Percentiles rank a stretch among this genome's conserved stretches.
Conservation (phyloP, 2,113 vertebrate genomes). For the Upupa epops region DNA sequence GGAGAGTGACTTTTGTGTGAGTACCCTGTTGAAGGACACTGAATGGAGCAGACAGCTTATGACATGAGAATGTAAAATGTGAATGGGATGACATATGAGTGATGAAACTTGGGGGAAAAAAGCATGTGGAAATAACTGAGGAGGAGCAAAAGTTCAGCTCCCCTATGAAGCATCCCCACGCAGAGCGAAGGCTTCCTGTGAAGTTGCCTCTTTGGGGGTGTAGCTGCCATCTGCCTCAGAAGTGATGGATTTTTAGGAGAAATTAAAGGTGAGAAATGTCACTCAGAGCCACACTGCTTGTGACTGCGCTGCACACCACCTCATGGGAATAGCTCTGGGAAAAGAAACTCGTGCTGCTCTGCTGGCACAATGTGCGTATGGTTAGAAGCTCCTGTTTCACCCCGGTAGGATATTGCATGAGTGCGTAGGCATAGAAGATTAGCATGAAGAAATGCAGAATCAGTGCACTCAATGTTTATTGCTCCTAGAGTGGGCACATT, state of each 20-base stretch:
- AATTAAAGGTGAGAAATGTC: slow-evolving; percentile 46
- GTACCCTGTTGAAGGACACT: neutral
- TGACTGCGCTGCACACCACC: neutral
- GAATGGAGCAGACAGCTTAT: slow-evolving; percentile 19
- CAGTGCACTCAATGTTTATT: neutral
- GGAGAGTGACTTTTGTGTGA: neutral
- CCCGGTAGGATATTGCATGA: neutral
- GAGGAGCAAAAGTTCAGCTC: slow-evolving; percentile 31
- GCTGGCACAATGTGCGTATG: neutral
- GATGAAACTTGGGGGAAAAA: slow-evolving; percentile 21
- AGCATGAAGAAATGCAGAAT: neutral
- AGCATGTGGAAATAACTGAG: slow-evolving; percentile 44
- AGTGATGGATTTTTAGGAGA: slow-evolving; percentile 27
- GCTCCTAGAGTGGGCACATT: neutral
- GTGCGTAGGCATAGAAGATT: neutral
- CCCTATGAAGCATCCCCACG: slow-evolving; percentile 12
- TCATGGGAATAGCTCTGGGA: slow-evolving; percentile 18
- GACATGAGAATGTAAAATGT: slow-evolving; percentile 6
- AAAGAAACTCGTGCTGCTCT: neutral
- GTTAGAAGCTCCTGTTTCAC: neutral
- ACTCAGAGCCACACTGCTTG: slow-evolving; percentile 17
- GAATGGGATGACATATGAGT: slow-evolving; percentile 45
- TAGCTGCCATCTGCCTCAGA: slow-evolving; percentile 53
- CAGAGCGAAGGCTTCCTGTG: slow-evolving; percentile 41
- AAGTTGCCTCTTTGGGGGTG: slow-evolving; percentile 53